Evolutionary conservation across 2,797 vertebrate species (phyloP).

Genomic region (Discoglossus pictus): DNA sequence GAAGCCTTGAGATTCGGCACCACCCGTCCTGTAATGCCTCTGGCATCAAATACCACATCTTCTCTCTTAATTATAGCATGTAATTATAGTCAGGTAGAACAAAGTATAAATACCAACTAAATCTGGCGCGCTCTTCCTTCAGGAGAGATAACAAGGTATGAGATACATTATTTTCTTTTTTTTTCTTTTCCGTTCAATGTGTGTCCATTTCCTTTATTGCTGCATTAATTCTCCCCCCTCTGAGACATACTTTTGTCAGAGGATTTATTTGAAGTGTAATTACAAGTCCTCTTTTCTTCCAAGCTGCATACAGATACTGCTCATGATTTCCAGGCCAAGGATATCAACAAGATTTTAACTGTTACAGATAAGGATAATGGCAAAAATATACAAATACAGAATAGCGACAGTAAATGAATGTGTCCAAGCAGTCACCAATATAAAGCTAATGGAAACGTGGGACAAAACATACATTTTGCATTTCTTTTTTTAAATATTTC

Average conservation of each 20-base stretch:
- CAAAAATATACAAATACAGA: no score
- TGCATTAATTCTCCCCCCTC: constrained; percentile 35
- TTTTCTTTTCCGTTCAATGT: constrained; percentile 25
- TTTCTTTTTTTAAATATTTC: no score
- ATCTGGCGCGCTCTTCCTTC: constrained; percentile 15
- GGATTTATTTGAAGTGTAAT: constrained; percentile 32
- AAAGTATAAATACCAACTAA: constrained; percentile 24
- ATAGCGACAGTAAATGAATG: no score
- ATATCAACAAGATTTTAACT: not conserved
- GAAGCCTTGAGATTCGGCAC: constrained; percentile 3
- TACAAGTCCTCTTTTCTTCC: constrained; percentile 11
- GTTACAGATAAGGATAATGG: no score
- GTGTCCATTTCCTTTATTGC: constrained; percentile 32
- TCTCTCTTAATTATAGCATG: constrained; percentile 35
- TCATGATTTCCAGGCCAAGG: not conserved
- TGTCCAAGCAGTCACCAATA: no score
- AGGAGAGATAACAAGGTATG: constrained; percentile 31
- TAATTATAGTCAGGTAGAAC: constrained; percentile 33
- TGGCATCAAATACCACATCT: constrained; percentile 16
- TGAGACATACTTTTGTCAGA: constrained; percentile 18
- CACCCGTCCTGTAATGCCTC: constrained; percentile 13
- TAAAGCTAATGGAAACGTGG: no score
- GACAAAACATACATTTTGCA: no score
- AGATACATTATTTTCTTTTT: constrained; percentile 23
- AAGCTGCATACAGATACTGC: constrained; percentile 17